phyloP scores from a whole-genome alignment of 1,140 invertebrate species.

The Onthophagus taurus region DNA sequence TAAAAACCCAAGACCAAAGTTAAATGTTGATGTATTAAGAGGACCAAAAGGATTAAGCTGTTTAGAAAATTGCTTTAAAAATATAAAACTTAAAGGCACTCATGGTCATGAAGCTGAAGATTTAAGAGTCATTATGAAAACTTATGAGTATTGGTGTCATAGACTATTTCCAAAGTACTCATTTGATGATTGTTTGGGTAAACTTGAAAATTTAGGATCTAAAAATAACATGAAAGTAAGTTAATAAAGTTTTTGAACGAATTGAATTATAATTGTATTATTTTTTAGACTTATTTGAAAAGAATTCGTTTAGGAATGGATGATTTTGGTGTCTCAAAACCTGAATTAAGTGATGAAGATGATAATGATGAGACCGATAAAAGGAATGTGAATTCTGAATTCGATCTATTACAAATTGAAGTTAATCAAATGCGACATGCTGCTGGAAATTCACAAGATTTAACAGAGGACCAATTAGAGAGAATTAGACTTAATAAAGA shows the following conservation, averaged over 20 bases:
- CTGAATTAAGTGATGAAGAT: conserved; percentile 13
- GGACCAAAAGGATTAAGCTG: conserved; percentile 69
- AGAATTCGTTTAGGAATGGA: conserved; percentile 30
- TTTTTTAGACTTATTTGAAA: conserved; percentile 32
- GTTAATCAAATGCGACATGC: too few species aligned
- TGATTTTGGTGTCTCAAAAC: conserved; percentile 22
- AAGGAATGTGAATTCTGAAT: conserved; percentile 5
- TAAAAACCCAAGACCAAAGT: conserved; percentile 57
- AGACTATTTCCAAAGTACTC: conserved; percentile 78
- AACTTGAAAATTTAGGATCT: conserved; percentile 69
- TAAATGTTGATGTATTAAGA: conserved; percentile 61
- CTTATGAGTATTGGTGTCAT: conserved; percentile 87
- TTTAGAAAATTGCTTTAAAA: conserved; percentile 68
- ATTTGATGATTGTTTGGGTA: conserved; percentile 76
- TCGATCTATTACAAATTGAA: background rate
- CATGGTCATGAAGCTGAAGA: conserved; percentile 76
- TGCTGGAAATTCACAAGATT: conserved; percentile 10
- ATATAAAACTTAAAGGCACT: conserved; percentile 69
- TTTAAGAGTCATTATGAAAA: conserved; percentile 68
- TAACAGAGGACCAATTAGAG: conserved; percentile 32
- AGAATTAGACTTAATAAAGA: conserved; percentile 29
- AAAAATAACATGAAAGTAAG: conserved; percentile 52
- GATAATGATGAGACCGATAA: conserved; percentile 20
- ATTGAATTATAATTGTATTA: conserved; percentile 2
- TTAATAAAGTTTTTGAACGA: conserved; percentile 4